Evolutionary conservation across 2,797 vertebrate genomes (phyloP).

Genomic region (Cirrhinus molitorella): DNA sequence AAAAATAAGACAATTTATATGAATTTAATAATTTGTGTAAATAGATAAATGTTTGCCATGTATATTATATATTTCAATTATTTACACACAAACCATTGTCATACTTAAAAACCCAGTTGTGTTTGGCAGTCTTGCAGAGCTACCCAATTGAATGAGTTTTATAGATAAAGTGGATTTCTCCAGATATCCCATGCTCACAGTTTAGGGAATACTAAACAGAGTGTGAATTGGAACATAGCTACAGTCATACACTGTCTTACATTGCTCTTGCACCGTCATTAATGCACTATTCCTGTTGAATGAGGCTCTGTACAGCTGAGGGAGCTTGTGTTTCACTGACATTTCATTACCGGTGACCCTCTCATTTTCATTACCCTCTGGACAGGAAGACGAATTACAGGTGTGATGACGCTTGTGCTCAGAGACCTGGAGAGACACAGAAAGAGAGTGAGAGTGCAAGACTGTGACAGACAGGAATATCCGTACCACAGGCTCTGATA

Average conservation of each 20-base stretch:
- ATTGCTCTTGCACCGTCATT: not conserved
- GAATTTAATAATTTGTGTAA: too few species aligned
- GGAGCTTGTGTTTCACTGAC: slow-evolving; percentile 32
- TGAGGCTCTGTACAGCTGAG: slow-evolving; percentile 23
- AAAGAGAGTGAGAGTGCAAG: slow-evolving; percentile 6
- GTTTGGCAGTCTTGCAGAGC: too few species aligned
- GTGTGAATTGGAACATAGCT: not conserved
- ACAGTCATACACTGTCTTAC: not conserved
- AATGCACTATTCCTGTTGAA: not conserved
- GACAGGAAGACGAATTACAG: slow-evolving; percentile 41
- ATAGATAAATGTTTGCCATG: too few species aligned
- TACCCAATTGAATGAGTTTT: too few species aligned
- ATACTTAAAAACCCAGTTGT: too few species aligned
- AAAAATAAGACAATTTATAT: too few species aligned
- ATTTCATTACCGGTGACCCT: slow-evolving; percentile 43
- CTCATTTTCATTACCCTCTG: slow-evolving; percentile 39
- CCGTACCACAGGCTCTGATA: not conserved
- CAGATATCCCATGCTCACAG: not conserved
- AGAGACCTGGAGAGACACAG: slow-evolving; percentile 8
- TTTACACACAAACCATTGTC: too few species aligned
- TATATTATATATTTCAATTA: too few species aligned
- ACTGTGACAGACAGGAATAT: slow-evolving; percentile 27
- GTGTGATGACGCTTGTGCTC: slow-evolving; percentile 12
- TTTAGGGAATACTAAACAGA: not conserved
- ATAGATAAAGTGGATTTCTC: too few species aligned